A percentile compares a stretch with the other conserved stretches of the same genome.
These are phyloP conservation scores for Pteria penguin DNA, from an alignment of 2,888 invertebrate genomes.

Conservation along the genomic window DNA sequence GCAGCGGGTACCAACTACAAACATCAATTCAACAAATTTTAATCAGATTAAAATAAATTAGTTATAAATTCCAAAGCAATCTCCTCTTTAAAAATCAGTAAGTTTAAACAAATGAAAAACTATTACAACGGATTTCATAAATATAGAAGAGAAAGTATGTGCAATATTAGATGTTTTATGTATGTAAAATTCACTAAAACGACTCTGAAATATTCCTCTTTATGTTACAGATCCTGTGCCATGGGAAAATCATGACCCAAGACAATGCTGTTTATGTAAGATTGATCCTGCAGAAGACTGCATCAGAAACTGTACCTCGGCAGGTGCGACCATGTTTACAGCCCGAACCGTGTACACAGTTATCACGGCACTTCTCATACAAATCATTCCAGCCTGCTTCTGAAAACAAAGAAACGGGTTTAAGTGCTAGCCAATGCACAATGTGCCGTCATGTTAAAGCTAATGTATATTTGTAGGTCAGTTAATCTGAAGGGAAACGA, in stretches of 20 bases:
- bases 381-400: constrained; percentile 72
- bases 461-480: too few relatives aligned
- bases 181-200: too few relatives aligned
- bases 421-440: too few relatives aligned
- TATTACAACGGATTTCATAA: background rate
- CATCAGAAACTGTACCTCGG: constrained; percentile 61
- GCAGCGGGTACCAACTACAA: constrained; percentile 74
- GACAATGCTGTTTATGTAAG: too few relatives aligned
- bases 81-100: background rate
- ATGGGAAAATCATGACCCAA: too few relatives aligned
- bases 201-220: too few relatives aligned
- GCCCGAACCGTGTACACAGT: constrained; percentile 73
- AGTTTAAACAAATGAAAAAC: background rate
- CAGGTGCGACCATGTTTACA: constrained; percentile 68
- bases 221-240: too few relatives aligned
- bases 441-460: too few relatives aligned
- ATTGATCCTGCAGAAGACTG: too few relatives aligned
- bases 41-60: background rate
- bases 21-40: constrained; percentile 6
- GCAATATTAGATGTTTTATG: constrained; percentile 1
- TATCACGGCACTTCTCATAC: constrained; percentile 66
- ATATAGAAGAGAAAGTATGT: background rate
- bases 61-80: background rate
- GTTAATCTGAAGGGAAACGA: too few relatives aligned
- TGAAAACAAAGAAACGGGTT: constrained; percentile 50